These are phyloP conservation scores for Cladopsammia gracilis DNA, from an alignment of 64 coral and sea anemone species.

Conservation along the genomic window DNA sequence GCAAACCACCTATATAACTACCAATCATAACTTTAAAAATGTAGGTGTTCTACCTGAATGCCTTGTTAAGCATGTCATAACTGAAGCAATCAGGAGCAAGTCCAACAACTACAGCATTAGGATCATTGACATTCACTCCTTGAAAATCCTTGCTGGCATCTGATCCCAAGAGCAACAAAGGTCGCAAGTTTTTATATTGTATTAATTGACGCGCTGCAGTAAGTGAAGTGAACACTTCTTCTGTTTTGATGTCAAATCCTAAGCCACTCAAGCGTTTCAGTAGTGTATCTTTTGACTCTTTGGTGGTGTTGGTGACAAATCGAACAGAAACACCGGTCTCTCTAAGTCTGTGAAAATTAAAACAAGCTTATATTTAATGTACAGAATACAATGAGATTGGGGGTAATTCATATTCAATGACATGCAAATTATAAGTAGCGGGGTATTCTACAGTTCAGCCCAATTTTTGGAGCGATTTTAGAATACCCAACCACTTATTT, in stretches of 20 bases:
- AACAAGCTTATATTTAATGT: background rate
- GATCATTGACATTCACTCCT: constrained; percentile 73
- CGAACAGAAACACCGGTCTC: constrained; percentile 76
- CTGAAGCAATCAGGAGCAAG: constrained; percentile 90
- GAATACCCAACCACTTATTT: too few species aligned
- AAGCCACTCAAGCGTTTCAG: constrained; percentile 67
- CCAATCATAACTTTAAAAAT: background rate
- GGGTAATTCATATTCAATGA: too few species aligned
- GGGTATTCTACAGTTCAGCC: too few species aligned
- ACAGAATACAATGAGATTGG: background rate
- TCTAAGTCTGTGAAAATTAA: constrained; percentile 69
- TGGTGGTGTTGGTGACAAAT: constrained; percentile 98
- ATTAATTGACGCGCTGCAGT: constrained; percentile 86
- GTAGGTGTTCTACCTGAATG: constrained; percentile 71
- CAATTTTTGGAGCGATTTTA: too few species aligned
- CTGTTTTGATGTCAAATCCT: constrained; percentile 86
- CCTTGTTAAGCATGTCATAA: constrained; percentile 90
- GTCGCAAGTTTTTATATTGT: constrained; percentile 68
- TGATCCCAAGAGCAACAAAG: constrained; percentile 73
- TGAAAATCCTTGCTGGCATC: constrained; percentile 87
- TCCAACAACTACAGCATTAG: constrained; percentile 92
- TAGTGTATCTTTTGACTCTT: constrained; percentile 91
- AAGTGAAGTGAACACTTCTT: constrained; percentile 96
- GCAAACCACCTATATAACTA: too few species aligned
- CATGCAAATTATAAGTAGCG: too few species aligned